phyloP scores from a whole-genome alignment of 2,797 vertebrate genomes.

The Fistularia tabacaria region DNA sequence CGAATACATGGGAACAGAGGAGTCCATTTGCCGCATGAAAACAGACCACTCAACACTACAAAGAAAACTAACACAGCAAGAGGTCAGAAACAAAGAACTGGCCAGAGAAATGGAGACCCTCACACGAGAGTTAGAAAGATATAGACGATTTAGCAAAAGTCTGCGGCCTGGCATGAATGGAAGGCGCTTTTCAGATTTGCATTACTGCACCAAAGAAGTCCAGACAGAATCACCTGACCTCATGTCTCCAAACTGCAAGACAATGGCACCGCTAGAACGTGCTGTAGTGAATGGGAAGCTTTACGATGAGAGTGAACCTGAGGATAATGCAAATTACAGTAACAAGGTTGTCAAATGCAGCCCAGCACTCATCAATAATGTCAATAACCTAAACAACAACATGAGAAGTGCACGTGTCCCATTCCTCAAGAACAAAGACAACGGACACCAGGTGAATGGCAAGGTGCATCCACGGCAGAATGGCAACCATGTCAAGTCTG shows the following conservation, averaged over 20 bases:
- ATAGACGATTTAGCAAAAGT: constrained; percentile 88
- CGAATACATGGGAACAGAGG: constrained; percentile 89
- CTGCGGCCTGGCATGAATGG: constrained; percentile 85
- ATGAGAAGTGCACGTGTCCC: constrained; percentile 79
- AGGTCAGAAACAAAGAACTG: constrained; percentile 90
- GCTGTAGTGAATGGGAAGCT: constrained; percentile 86
- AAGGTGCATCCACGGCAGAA: constrained; percentile 82
- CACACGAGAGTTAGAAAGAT: constrained; percentile 87
- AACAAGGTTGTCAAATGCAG: constrained; percentile 80
- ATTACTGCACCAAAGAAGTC: constrained; percentile 89
- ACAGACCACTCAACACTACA: constrained; percentile 87
- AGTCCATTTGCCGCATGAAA: constrained; percentile 86
- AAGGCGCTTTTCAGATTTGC: constrained; percentile 88
- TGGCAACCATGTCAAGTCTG: constrained; percentile 81
- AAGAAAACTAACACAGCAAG: constrained; percentile 90
- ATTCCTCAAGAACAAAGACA: constrained; percentile 83
- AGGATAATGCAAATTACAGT: constrained; percentile 76
- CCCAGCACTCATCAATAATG: constrained; percentile 72
- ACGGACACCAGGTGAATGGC: constrained; percentile 75
- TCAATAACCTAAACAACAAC: constrained; percentile 80
- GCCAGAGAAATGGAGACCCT: constrained; percentile 92
- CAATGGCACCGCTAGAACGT: constrained; percentile 77
- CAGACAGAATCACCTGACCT: constrained; percentile 86
- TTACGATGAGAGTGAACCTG: constrained; percentile 79
- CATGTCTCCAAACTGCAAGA: constrained; percentile 79